phyloP scores from a whole-genome alignment of 2,797 vertebrate genomes.

The Spinus olivaceus region DNA sequence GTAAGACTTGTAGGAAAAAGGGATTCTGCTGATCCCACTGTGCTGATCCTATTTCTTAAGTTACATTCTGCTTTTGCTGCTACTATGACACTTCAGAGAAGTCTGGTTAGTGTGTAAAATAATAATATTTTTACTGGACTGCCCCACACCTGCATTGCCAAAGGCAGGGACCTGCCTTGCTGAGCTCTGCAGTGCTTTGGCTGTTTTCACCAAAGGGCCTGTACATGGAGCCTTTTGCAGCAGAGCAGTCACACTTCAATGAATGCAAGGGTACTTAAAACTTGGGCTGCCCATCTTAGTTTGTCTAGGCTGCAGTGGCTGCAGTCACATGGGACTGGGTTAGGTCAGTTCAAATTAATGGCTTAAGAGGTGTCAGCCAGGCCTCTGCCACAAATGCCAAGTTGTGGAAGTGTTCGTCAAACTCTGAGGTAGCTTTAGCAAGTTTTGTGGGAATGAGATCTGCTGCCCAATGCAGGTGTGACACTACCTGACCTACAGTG shows the following conservation, averaged over 20 bases:
- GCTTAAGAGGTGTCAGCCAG: not conserved
- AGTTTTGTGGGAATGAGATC: not conserved
- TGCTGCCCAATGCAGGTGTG: not conserved
- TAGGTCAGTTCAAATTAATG: not conserved
- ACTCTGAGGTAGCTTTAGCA: not conserved
- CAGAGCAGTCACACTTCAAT: not conserved
- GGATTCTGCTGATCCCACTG: not conserved
- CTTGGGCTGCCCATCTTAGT: accelerated
- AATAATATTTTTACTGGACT: not conserved
- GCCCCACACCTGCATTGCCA: not conserved
- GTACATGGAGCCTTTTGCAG: not conserved
- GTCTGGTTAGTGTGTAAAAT: not conserved
- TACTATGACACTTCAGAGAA: not conserved
- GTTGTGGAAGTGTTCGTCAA: not conserved
- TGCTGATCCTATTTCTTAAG: not conserved
- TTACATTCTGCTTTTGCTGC: not conserved
- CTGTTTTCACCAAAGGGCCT: not conserved
- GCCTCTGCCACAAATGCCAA: not conserved
- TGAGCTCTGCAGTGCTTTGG: not conserved
- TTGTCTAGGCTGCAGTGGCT: not conserved
- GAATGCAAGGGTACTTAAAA: not conserved
- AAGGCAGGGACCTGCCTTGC: not conserved
- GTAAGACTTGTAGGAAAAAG: not conserved
- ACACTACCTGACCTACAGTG: not conserved
- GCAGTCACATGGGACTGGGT: not conserved